phyloP scores from a whole-genome alignment of 2,888 invertebrate genomes.

The Encarsia formosa region DNA sequence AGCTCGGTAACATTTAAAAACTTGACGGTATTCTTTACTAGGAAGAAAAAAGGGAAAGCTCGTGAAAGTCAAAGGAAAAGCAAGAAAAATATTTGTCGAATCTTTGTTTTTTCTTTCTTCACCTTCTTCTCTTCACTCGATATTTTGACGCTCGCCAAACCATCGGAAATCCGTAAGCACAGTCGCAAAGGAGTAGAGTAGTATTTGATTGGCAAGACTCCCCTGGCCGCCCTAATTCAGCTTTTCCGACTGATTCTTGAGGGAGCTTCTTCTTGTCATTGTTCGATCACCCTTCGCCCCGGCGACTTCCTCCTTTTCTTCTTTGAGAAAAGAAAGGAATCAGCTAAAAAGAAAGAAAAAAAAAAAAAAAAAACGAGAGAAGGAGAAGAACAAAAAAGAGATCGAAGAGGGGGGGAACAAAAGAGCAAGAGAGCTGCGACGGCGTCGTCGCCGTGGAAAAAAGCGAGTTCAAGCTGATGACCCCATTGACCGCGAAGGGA shows the following conservation, averaged over 20 bases:
- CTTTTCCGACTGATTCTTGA: constrained; percentile 8
- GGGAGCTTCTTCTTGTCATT: constrained; percentile 16
- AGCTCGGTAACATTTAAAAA: too few species aligned
- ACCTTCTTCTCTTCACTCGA: too few species aligned
- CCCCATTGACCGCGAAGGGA: constrained; percentile 33
- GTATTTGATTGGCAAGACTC: constrained; percentile 4
- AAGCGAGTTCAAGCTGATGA: constrained; percentile 20
- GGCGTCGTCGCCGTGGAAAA: background rate
- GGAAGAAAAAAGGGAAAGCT: too few species aligned
- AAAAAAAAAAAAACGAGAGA: constrained; percentile 5
- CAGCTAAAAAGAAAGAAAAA: constrained; percentile 27
- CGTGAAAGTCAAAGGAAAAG: too few species aligned
- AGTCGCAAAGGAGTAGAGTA: too few species aligned
- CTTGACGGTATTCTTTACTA: too few species aligned
- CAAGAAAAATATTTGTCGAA: background rate
- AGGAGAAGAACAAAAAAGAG: background rate
- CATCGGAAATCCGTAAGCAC: too few species aligned
- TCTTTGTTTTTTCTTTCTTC: too few species aligned
- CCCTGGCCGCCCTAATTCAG: constrained; percentile 16
- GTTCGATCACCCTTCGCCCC: constrained; percentile 15
- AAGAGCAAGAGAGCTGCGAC: background rate
- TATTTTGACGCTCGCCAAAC: too few species aligned
- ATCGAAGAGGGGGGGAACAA: constrained; percentile 7
- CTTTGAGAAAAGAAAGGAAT: constrained; percentile 16
- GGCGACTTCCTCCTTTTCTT: background rate